These are phyloP conservation scores for Aporrectodea caliginosa DNA, from an alignment of 1,140 invertebrate genomes.

Conservation along the genomic window DNA sequence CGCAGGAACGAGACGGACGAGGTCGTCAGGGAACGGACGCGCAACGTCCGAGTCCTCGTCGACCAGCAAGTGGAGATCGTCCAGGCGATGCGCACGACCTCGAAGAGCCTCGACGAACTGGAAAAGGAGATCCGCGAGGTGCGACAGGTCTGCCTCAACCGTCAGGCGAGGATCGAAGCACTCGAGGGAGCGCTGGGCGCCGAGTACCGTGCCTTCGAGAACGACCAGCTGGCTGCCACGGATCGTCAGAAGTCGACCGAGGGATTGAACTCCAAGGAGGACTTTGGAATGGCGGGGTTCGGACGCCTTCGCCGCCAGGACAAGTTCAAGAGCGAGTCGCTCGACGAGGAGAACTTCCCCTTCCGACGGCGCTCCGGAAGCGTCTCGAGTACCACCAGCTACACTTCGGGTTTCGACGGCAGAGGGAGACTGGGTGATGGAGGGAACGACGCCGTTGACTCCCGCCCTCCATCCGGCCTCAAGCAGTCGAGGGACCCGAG, in stretches of 20 bases:
- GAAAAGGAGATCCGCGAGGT: slow-evolving; percentile 17
- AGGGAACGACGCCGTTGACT: not conserved
- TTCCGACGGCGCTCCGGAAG: not conserved
- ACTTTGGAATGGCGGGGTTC: too few species aligned
- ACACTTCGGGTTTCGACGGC: not conserved
- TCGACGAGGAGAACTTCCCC: not conserved
- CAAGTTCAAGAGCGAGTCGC: not conserved
- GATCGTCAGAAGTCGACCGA: not conserved
- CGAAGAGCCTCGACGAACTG: slow-evolving; percentile 16
- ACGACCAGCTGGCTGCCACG: not conserved
- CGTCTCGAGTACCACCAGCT: not conserved
- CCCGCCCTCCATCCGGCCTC: not conserved
- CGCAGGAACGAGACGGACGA: slow-evolving; percentile 15
- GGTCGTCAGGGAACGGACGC: slow-evolving; percentile 13
- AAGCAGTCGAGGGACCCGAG: not conserved
- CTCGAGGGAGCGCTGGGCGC: slow-evolving; percentile 12
- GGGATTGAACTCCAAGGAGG: not conserved
- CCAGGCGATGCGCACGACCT: not conserved
- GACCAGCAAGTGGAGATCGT: slow-evolving; percentile 22
- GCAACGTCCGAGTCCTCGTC: slow-evolving; percentile 14
- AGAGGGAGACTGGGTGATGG: not conserved
- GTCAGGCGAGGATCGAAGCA: slow-evolving; percentile 12
- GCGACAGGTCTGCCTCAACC: slow-evolving; percentile 13
- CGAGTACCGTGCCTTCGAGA: slow-evolving; percentile 17
- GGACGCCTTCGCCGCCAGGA: not conserved